Evolutionary conservation across 2,113 vertebrate genomes (phyloP), one percentile per base, ranked within the genome.

Genomic region (Pogonocichla stellata): DNA sequence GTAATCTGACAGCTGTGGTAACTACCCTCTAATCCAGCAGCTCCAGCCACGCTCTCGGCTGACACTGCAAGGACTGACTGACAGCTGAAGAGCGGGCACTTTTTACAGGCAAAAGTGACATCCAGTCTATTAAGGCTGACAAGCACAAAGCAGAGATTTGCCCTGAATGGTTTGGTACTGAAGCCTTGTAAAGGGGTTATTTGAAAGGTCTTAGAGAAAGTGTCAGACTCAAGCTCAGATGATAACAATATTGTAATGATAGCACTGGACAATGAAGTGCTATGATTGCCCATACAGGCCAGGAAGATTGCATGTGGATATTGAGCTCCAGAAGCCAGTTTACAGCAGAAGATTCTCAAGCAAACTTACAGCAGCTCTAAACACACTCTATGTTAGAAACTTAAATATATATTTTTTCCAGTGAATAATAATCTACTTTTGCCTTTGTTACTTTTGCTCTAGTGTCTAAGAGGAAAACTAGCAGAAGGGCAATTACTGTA

Each of bases 221-320:
- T 99, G 99, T 99, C 99, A 99, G 98, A 99, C 98, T 99, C 98
- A 97, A 98, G 98, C 99, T 99, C 98, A 99, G 98, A 99, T 99
- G 98, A 99, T 99, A 99, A 99, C 98, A 99, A 99, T 99, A 99
- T 99, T 99, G 99, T 99, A 99, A 99, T 99, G 98, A 99, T 99
- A 98, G 98, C 98, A 98, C 97, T 98, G 99, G 99, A 99, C 99
- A 99, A 99, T 99, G 99, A 99, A 99, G 98, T 96, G 98, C 96
- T 98, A 99, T 99, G 98, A 99, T 99, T 98, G 99, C 98, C 98
- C 98, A 97, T 97, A 97, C 97, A 98, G 98, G 98, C 98, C 92
- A 82, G 97, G 97, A 98, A 99, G 98, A 98, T 98, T 98, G 98
- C 79, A 95, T 98, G 98, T 95, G 94, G 98, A 97, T 96, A 97